Evolutionary conservation across 2,888 invertebrate genomes (phyloP).

Genomic region (Tetranychus piercei): DNA sequence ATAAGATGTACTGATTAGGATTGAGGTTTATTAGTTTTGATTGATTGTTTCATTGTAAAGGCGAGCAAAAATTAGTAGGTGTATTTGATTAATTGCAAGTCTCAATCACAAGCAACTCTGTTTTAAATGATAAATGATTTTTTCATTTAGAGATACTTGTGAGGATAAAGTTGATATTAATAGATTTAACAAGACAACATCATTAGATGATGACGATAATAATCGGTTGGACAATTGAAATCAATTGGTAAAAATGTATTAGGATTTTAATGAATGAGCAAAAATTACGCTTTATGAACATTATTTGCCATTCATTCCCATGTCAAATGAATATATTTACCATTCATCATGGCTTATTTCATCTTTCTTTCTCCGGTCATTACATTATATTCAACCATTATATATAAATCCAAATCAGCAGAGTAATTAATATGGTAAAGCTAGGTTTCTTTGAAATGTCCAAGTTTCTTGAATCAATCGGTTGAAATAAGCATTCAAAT

Average conservation of each 20-base stretch:
- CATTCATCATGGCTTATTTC: not conserved
- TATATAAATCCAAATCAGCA: not conserved
- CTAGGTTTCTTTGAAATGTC: too few species aligned
- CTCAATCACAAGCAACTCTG: too few species aligned
- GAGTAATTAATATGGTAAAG: not conserved
- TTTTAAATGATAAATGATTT: too few species aligned
- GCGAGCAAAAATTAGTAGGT: too few species aligned
- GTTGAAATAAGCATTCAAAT: too few species aligned
- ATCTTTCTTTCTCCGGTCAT: not conserved
- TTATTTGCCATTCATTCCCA: not conserved
- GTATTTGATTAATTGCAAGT: too few species aligned
- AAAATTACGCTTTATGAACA: not conserved
- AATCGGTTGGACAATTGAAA: not conserved
- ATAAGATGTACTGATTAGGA: too few species aligned
- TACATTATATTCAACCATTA: not conserved
- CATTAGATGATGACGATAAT: not conserved
- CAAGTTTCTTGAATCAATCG: too few species aligned
- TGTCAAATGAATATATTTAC: not conserved
- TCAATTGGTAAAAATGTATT: not conserved
- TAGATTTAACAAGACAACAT: not conserved
- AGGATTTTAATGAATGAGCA: not conserved
- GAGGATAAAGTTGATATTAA: not conserved
- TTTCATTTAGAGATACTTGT: not conserved
- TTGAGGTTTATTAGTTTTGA: too few species aligned
- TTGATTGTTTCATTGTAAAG: too few species aligned